Percentiles rank a stretch among this genome's conserved stretches.
phyloP scores from a whole-genome alignment of 2,797 vertebrate genomes.

The Sebastes steindachneri region DNA sequence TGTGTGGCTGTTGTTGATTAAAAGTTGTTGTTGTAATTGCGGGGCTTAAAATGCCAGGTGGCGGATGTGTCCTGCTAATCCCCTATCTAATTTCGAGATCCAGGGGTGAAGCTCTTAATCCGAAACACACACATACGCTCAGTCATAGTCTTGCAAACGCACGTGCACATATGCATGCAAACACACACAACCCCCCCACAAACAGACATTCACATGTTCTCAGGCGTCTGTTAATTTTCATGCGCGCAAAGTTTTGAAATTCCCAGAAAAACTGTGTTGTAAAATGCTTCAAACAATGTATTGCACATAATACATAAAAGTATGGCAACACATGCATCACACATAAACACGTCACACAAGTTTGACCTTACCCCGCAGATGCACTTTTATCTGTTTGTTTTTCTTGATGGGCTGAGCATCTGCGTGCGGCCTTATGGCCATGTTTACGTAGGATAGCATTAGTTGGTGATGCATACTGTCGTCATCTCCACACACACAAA shows the following conservation, averaged over 20 bases:
- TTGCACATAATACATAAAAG: background rate
- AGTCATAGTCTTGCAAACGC: slow-evolving; percentile 59
- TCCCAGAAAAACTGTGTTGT: background rate
- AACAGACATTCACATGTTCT: slow-evolving; percentile 13
- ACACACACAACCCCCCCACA: background rate
- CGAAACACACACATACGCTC: slow-evolving; percentile 74
- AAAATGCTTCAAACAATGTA: background rate
- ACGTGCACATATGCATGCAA: slow-evolving; percentile 9
- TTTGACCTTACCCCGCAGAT: slow-evolving; percentile 7
- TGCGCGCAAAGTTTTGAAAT: slow-evolving; percentile 2
- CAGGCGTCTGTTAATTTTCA: background rate
- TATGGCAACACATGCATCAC: background rate
- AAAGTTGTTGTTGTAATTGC: slow-evolving; percentile 82
- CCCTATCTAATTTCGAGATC: slow-evolving; percentile 82
- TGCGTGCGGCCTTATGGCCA: slow-evolving; percentile 11
- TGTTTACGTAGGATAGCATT: slow-evolving; percentile 33
- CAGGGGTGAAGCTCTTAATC: slow-evolving; percentile 83
- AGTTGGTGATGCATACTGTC: slow-evolving; percentile 5
- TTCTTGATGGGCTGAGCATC: slow-evolving; percentile 17
- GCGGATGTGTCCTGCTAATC: slow-evolving; percentile 81
- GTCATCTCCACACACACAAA: background rate
- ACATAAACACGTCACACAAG: slow-evolving; percentile 1
- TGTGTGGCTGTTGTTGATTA: slow-evolving; percentile 79
- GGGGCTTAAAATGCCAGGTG: slow-evolving; percentile 82
- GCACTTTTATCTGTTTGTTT: slow-evolving; percentile 34